Conservation (phyloP, 2,797 vertebrate genomes). For the Acipenser ruthenus region DNA sequence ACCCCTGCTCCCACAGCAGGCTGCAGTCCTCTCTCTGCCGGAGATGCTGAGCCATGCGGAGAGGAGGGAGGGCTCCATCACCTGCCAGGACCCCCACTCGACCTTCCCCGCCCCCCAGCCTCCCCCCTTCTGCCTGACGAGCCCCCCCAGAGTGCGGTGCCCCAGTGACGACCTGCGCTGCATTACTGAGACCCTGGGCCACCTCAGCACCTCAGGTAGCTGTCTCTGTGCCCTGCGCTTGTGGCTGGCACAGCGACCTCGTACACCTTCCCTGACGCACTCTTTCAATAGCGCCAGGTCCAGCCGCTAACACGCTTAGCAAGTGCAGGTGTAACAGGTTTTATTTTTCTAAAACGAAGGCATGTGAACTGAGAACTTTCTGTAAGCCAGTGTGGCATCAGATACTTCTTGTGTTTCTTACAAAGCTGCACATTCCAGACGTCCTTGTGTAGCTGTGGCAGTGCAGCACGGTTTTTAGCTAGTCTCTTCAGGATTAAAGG, state of each 20-base stretch:
- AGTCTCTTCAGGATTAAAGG: no score
- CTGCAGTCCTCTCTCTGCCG: slow-evolving; percentile 41
- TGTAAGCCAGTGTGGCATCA: no score
- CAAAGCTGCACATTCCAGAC: no score
- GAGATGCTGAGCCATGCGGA: slow-evolving; percentile 35
- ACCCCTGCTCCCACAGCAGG: slow-evolving; percentile 45
- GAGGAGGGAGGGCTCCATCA: not conserved
- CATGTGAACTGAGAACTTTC: no score
- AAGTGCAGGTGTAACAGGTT: no score
- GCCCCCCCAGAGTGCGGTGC: slow-evolving; percentile 67
- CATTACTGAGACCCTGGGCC: slow-evolving; percentile 85
- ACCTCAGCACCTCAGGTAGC: slow-evolving; percentile 86
- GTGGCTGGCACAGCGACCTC: not conserved
- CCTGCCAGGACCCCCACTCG: slow-evolving; percentile 11
- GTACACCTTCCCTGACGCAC: not conserved
- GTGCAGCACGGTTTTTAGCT: no score
- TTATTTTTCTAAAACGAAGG: no score
- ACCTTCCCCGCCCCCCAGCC: slow-evolving; percentile 31
- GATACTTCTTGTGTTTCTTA: no score
- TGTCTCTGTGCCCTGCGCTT: slow-evolving; percentile 11
- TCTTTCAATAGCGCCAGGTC: no score
- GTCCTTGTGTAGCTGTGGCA: no score
- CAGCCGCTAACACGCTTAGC: not conserved
- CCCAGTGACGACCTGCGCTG: slow-evolving; percentile 82
- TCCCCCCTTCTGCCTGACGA: slow-evolving; percentile 57